Conservation (phyloP, 2,797 vertebrate species). For the Pteropus rufus region DNA sequence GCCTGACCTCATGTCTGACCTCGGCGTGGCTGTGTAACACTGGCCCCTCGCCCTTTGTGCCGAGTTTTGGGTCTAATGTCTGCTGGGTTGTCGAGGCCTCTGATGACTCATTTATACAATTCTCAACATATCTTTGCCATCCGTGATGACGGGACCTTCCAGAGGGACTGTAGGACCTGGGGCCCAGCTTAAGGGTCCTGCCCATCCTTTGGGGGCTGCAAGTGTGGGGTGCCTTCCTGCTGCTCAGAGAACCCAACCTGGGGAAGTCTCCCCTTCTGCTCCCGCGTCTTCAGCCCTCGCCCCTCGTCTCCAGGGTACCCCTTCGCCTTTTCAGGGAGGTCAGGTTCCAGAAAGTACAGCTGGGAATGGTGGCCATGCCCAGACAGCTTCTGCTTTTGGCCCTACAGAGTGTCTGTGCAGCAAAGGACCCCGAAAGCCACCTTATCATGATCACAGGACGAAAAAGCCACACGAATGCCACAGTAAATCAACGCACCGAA, state of each 20-base stretch:
- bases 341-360: neutral
- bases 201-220: neutral
- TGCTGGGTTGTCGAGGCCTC: neutral
- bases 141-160: neutral
- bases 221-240: neutral
- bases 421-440: neutral
- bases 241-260: neutral
- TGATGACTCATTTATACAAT: neutral
- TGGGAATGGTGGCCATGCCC: neutral
- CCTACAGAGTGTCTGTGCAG: accelerated
- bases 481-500: accelerated
- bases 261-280: neutral
- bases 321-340: neutral
- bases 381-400: neutral
- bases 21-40: neutral
- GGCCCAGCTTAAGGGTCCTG: neutral
- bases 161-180: neutral
- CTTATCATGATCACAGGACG: accelerated
- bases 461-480: neutral
- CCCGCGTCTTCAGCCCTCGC: neutral
- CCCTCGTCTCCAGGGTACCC: accelerated
- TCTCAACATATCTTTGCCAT: neutral
- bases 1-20: neutral
- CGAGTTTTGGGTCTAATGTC: neutral
- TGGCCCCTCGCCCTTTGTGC: neutral